These are phyloP conservation scores for Fregata magnificens DNA, from an alignment of 2,113 vertebrate species.

Conservation along the genomic window DNA sequence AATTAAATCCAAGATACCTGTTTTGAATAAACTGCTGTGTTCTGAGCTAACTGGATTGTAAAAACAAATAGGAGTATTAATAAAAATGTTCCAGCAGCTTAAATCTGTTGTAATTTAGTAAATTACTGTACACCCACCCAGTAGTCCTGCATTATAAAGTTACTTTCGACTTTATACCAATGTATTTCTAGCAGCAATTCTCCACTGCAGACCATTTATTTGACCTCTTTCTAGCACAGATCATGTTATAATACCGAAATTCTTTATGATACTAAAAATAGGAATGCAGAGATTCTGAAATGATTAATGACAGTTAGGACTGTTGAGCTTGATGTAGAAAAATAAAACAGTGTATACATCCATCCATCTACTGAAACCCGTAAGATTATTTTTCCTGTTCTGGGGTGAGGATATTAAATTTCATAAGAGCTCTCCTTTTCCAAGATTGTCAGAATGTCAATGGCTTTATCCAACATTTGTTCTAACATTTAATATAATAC, in stretches of 20 bases:
- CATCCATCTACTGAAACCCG: constrained; percentile 35
- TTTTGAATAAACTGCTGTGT: constrained; percentile 48
- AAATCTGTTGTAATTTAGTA: constrained; percentile 49
- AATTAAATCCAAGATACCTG: constrained; percentile 37
- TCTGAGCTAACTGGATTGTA: constrained; percentile 42
- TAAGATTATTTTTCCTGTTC: constrained; percentile 52
- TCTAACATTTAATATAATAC: not conserved
- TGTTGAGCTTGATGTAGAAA: constrained; percentile 27
- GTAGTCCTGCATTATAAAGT: constrained; percentile 5
- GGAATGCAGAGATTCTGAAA: constrained; percentile 24
- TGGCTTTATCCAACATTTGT: not conserved
- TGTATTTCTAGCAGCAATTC: constrained; percentile 11
- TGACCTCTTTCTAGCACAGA: not conserved
- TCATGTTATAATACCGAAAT: constrained; percentile 19
- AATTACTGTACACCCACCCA: constrained; percentile 19
- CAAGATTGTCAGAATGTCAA: not conserved
- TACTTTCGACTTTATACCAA: constrained; percentile 28
- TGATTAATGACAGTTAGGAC: constrained; percentile 62
- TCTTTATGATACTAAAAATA: constrained; percentile 41
- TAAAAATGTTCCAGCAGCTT: constrained; percentile 44
- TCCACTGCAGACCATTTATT: not conserved
- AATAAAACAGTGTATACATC: constrained; percentile 19
- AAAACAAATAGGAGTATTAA: constrained; percentile 54
- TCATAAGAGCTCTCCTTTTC: not conserved
- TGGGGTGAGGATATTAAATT: constrained; percentile 28